Conservation (phyloP, 1,140 invertebrate genomes). For the Pomacea maculata region DNA sequence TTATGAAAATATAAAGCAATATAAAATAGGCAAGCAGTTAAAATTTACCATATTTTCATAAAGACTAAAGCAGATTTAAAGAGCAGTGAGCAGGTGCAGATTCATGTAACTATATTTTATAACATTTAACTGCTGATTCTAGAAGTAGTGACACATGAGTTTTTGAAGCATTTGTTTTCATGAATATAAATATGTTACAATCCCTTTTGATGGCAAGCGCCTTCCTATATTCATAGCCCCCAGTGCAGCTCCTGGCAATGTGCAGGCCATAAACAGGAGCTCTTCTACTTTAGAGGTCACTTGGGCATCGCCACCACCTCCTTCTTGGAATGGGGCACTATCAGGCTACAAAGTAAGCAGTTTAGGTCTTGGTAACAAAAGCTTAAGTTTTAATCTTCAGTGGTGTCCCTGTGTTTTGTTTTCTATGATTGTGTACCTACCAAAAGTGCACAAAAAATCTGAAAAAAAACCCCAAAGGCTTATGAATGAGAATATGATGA, state of each 20-base stretch:
- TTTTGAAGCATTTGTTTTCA: too few relatives aligned
- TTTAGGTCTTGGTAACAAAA: not conserved
- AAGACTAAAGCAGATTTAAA: too few relatives aligned
- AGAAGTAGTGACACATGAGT: too few relatives aligned
- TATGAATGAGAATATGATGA: not conserved
- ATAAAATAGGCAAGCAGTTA: too few relatives aligned
- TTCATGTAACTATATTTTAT: too few relatives aligned
- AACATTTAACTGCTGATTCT: too few relatives aligned
- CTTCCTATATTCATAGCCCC: constrained; percentile 72
- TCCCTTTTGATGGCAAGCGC: not conserved
- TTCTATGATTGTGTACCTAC: not conserved
- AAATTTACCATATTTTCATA: too few relatives aligned
- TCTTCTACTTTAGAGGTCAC: constrained; percentile 88
- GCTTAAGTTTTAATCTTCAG: not conserved
- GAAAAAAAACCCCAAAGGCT: not conserved
- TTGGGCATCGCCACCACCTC: constrained; percentile 85
- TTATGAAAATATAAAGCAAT: too few relatives aligned
- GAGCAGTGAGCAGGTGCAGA: too few relatives aligned
- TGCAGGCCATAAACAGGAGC: constrained; percentile 80
- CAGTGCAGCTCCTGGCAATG: constrained; percentile 84
- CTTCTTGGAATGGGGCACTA: constrained; percentile 90
- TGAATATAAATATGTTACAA: too few relatives aligned
- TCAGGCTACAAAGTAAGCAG: constrained; percentile 86
- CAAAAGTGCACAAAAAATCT: not conserved
- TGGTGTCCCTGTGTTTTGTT: not conserved